Percentiles rank a stretch among this genome's conserved stretches.
These are phyloP conservation scores for Xyliphius kryptos DNA, from an alignment of 2,113 vertebrate genomes.

Conservation along the genomic window DNA sequence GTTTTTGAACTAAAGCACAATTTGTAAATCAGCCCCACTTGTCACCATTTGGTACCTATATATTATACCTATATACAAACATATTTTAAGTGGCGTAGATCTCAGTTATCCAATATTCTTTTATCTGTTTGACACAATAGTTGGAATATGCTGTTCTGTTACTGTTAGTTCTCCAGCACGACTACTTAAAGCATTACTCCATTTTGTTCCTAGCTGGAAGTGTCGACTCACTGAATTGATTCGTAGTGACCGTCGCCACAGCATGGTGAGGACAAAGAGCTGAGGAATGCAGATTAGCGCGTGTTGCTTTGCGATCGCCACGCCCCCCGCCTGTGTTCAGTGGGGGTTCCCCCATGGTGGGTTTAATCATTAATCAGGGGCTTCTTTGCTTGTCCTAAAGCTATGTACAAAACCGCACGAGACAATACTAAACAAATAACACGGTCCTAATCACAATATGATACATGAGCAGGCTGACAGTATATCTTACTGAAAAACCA, in stretches of 20 bases:
- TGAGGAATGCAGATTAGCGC: slow-evolving; percentile 35
- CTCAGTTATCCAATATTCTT: too few species aligned
- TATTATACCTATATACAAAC: too few species aligned
- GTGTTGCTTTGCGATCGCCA: slow-evolving; percentile 24
- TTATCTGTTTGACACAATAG: too few species aligned
- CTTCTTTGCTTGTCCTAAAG: slow-evolving; percentile 4
- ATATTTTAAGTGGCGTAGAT: too few species aligned
- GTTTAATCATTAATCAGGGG: slow-evolving; percentile 21
- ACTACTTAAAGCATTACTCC: not conserved
- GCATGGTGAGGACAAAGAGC: slow-evolving; percentile 32
- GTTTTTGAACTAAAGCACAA: too few species aligned
- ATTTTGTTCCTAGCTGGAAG: not conserved
- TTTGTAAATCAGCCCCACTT: too few species aligned
- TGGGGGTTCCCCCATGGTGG: slow-evolving; percentile 19
- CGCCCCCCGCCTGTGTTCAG: slow-evolving; percentile 17
- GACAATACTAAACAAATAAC: not conserved
- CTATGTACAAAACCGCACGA: not conserved
- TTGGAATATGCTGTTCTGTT: too few species aligned
- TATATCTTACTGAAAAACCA: too few species aligned
- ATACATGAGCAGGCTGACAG: too few species aligned
- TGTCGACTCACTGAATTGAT: not conserved
- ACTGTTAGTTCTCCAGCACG: not conserved
- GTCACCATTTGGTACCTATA: too few species aligned
- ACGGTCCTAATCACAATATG: not conserved
- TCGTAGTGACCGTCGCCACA: not conserved